phyloP scores from a whole-genome alignment of 2,888 invertebrate genomes.

The Chirona hameri region DNA sequence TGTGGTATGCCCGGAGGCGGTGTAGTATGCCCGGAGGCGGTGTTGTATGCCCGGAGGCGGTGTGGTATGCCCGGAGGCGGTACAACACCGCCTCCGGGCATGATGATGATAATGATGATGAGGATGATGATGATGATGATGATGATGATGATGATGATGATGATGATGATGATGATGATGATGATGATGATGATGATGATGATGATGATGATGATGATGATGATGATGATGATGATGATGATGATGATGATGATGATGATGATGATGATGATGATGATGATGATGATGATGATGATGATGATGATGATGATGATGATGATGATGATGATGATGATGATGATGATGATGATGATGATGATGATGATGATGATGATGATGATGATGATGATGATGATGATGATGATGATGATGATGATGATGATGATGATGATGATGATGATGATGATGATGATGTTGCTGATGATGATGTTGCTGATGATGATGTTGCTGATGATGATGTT shows the following conservation, averaged over 20 bases:
- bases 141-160: constrained; percentile 22
- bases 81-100: too few relatives aligned
- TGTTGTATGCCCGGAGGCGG: too few relatives aligned
- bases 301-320: neutral
- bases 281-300: constrained; percentile 22
- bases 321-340: neutral
- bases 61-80: too few relatives aligned
- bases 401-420: constrained; percentile 22
- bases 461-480: too few relatives aligned
- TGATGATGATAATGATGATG: too few relatives aligned
- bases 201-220: constrained; percentile 22
- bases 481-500: too few relatives aligned
- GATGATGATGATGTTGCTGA: too few relatives aligned
- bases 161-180: constrained; percentile 22
- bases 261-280: constrained; percentile 22
- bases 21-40: too few relatives aligned
- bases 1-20: too few relatives aligned
- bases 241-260: constrained; percentile 22
- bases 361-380: constrained; percentile 11
- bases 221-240: constrained; percentile 22
- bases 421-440: constrained; percentile 11
- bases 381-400: constrained; percentile 5
- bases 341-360: neutral
- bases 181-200: constrained; percentile 22
- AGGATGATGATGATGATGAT: too few relatives aligned